Evolutionary conservation across 2,888 invertebrate genomes (phyloP), one percentile per base, ranked within the genome.

Genomic region (Leptinotarsa peninsularis): DNA sequence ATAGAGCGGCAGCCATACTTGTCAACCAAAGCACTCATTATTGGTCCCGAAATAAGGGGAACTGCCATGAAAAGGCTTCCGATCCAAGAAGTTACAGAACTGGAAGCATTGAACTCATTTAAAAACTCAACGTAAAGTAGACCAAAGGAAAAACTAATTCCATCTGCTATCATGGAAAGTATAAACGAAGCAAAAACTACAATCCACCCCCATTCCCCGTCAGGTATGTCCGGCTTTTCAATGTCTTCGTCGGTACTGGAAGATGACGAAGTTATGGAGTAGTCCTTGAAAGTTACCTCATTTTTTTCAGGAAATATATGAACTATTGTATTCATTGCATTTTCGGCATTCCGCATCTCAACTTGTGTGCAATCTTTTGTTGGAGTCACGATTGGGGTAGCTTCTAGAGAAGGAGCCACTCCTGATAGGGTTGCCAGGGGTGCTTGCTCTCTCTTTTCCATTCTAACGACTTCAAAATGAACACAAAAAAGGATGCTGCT

Each of bases 61-160:
- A 98, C 80, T 4, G 85, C 82, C 75, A 85, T 72, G 72, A 85
- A 85, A n/a, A 85, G 73, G 67, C 84, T 84, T 14, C 85, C 85
- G 33, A 85, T 84, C 81, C 84, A 83, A 2, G 97, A 94, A 0
- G 98, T 98, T 52, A 94, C 94, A 3, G 96, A 93, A 66, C 79
- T 80, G 2, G 83, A 82, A 13, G 83, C 81, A 63, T 78, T 68
- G 43, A 83, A 83, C 73, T 82, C 83, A 10, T 80, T 67, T 94
- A 94, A 13, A 95, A 93, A 93, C 84, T 96, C 94, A 1, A 95
- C 94, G 85, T 95, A 96, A 15, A 98, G 90, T 17, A 98, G 90
- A 0, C 98, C 98, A 87, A 98, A 98, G 1, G 96, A 96, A 87
- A 97, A 97, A 67, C 96, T 96, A 73, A 97, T 93, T 0, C 98